Conservation (phyloP, 2,888 invertebrate species). For the Spisula subtruncata region DNA sequence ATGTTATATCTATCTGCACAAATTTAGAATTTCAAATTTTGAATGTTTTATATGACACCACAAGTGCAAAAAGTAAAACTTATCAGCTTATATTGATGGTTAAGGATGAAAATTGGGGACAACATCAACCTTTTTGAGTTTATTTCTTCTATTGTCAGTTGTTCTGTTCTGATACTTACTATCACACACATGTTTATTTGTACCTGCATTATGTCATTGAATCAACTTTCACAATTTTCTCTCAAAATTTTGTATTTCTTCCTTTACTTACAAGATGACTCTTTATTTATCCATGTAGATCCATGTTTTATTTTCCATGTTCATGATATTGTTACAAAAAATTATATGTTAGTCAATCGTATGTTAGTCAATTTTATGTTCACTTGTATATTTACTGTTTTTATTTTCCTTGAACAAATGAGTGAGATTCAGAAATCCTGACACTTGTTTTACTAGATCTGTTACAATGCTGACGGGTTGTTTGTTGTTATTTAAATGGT, state of each 20-base stretch:
- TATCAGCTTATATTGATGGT: too few relatives aligned
- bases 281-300: neutral
- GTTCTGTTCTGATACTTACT: neutral
- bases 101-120: neutral
- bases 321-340: neutral
- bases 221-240: neutral
- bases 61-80: too few relatives aligned
- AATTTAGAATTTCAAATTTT: too few relatives aligned
- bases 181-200: neutral
- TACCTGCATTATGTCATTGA: neutral
- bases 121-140: neutral
- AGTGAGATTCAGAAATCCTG: neutral
- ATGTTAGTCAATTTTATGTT: neutral
- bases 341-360: too few relatives aligned
- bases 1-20: too few relatives aligned
- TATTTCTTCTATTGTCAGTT: too few relatives aligned
- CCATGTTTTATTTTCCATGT: neutral
- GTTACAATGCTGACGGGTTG: constrained; percentile 6
- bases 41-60: too few relatives aligned
- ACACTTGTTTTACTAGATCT: constrained; percentile 10
- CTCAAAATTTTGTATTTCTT: too few relatives aligned
- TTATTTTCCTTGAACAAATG: neutral
- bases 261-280: neutral
- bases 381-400: neutral
- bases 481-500: neutral